Evolutionary conservation across 2,113 vertebrate genomes (phyloP).

Genomic region (Peromyscus polionotus): DNA sequence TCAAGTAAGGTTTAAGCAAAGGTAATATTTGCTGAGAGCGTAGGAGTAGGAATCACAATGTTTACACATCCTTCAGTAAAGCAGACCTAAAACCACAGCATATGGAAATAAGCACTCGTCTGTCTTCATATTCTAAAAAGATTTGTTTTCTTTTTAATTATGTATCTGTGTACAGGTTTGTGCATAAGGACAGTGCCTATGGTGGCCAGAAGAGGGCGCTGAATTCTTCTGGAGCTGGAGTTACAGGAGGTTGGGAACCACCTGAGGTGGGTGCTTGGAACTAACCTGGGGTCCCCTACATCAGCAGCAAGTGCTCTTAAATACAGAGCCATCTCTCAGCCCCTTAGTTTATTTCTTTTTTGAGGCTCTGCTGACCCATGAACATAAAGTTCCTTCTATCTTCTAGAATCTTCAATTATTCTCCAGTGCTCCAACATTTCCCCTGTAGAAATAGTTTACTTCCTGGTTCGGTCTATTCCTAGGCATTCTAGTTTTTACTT

Average conservation of each 20-base stretch:
- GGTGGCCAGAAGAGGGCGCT: neutral
- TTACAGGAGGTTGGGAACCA: neutral
- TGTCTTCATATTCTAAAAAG: neutral
- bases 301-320: neutral
- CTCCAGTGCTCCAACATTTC: neutral
- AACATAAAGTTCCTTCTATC: neutral
- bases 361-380: neutral
- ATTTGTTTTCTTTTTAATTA: neutral
- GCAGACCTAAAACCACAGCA: neutral
- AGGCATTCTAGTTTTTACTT: neutral
- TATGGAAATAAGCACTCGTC: neutral
- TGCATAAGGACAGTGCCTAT: neutral
- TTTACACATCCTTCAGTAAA: neutral
- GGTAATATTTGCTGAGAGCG: neutral
- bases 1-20: neutral
- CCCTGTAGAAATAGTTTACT: neutral
- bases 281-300: neutral
- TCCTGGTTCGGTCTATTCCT: neutral
- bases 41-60: neutral
- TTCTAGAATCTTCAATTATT: neutral
- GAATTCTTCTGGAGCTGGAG: neutral
- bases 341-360: neutral
- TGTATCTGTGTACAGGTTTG: neutral
- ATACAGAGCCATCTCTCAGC: neutral
- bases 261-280: neutral